Evolutionary conservation across 1,140 invertebrate species (phyloP), one percentile per base, ranked within the genome.

Genomic region (Forficula auricularia): DNA sequence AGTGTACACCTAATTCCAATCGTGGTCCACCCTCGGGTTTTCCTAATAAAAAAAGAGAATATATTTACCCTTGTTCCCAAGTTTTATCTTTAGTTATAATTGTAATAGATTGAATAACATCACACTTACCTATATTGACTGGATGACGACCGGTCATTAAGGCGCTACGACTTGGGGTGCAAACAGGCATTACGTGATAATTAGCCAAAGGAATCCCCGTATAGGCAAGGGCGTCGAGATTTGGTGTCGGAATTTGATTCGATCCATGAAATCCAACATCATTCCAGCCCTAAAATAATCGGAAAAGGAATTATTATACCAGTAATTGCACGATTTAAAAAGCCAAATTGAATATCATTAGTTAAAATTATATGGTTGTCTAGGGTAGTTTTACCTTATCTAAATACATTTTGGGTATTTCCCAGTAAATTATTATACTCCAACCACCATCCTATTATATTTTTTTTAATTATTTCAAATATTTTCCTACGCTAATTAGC

Each of bases 231-330:
- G 57, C 55, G 52, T 70, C 67, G 13, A 70, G 59, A 48, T 70
- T 69, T 4, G 67, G 67, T 13, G 67, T 70, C 19, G 63, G 63
- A 48, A 70, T 67, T 56, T 73, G 62, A 7, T 60, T 52, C 1
- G 67, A 70, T 4, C 71, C 71, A 58, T 73, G 72, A 50, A 73
- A 73, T 18, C 69, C 64, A 2, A 73, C 64, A 60, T 73, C 68
- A 57, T 71, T 67, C 58, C 63, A 72, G 10, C 84, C 85, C 84
- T 88, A 42, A n/a, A 55, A 58, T 2, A 40, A 27, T n/a, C n/a
- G n/a, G n/a, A n/a, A n/a, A n/a, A n/a, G n/a, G n/a, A n/a, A n/a
- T n/a, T n/a, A n/a, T n/a, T n/a, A n/a, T n/a, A n/a, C n/a, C n/a
- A n/a, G n/a, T n/a, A n/a, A n/a, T n/a, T n/a, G n/a, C n/a, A n/a